These are phyloP conservation scores for Hirtodrosophila histrioides DNA, from an alignment of 2,888 invertebrate species.

Conservation along the genomic window DNA sequence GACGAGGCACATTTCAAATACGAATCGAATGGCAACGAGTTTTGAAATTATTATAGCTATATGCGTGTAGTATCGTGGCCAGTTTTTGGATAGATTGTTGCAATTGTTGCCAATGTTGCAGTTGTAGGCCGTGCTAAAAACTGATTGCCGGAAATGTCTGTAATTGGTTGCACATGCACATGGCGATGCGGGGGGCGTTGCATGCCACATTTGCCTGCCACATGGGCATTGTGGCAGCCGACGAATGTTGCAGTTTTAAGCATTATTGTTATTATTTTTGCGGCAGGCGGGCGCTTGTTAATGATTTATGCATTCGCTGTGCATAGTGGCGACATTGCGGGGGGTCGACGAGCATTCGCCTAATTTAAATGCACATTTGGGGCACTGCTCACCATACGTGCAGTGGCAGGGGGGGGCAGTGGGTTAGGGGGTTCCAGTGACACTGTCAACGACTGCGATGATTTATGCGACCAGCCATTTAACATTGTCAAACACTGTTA, in stretches of 20 bases:
- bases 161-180: constrained; percentile 66
- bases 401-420: background rate
- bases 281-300: constrained; percentile 57
- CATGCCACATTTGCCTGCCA: constrained; percentile 32
- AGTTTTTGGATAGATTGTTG: constrained; percentile 18
- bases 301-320: constrained; percentile 75
- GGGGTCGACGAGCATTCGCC: constrained; percentile 31
- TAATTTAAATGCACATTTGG: constrained; percentile 78
- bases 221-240: constrained; percentile 72
- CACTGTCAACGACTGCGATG: constrained; percentile 58
- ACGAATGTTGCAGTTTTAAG: constrained; percentile 67
- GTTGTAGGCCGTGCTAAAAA: constrained; percentile 58
- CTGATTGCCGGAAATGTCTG: constrained; percentile 74
- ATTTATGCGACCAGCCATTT: constrained; percentile 52
- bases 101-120: constrained; percentile 12
- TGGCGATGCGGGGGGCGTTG: background rate
- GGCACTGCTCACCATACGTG: constrained; percentile 34
- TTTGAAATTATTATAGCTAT: constrained; percentile 68
- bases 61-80: constrained; percentile 13
- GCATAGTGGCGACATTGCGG: constrained; percentile 70
- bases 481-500: constrained; percentile 12
- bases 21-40: constrained; percentile 58
- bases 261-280: constrained; percentile 77
- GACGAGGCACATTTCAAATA: constrained; percentile 45
- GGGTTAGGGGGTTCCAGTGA: background rate